Conservation (phyloP, 2,113 vertebrate species). For the Aegithalos caudatus region DNA sequence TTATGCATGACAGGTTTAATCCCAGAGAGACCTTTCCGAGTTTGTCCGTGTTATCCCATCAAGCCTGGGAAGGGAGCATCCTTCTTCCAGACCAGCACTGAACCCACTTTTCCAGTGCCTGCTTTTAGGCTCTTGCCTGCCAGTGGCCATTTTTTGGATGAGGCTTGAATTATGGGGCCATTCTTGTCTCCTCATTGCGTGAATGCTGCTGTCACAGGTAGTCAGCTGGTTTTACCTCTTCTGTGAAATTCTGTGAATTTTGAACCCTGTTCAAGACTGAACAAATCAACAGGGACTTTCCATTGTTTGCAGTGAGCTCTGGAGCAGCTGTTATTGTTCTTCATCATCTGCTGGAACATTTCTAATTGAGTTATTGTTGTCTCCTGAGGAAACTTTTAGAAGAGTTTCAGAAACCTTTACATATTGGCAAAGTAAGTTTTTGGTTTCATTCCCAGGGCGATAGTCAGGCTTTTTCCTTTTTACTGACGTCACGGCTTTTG, state of each 20-base stretch:
- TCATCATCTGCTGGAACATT: constrained; percentile 41
- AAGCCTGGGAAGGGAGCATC: background rate
- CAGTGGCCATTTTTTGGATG: background rate
- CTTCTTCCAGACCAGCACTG: rapidly evolving
- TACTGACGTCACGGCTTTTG: constrained; percentile 25
- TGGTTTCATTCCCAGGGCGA: constrained; percentile 33
- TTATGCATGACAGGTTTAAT: background rate
- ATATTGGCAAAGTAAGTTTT: background rate
- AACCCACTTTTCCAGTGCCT: background rate
- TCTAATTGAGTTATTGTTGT: background rate
- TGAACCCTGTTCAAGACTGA: background rate
- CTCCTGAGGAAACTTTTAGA: constrained; percentile 24
- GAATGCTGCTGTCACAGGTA: rapidly evolving
- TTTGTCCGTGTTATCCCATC: background rate
- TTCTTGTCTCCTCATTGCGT: rapidly evolving
- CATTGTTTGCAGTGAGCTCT: constrained; percentile 23
- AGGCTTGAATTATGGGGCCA: background rate
- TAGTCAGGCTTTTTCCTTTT: constrained; percentile 24
- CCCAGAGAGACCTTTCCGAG: background rate
- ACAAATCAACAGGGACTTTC: constrained; percentile 17
- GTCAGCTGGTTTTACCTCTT: constrained; percentile 30
- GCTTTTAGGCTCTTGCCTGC: background rate
- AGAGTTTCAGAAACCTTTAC: background rate
- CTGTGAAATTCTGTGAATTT: background rate
- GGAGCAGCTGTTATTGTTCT: constrained; percentile 63